A percentile compares a stretch with the other conserved stretches of the same genome.
phyloP scores from a whole-genome alignment of 2,888 invertebrate species.

The Mimachlamys varia region DNA sequence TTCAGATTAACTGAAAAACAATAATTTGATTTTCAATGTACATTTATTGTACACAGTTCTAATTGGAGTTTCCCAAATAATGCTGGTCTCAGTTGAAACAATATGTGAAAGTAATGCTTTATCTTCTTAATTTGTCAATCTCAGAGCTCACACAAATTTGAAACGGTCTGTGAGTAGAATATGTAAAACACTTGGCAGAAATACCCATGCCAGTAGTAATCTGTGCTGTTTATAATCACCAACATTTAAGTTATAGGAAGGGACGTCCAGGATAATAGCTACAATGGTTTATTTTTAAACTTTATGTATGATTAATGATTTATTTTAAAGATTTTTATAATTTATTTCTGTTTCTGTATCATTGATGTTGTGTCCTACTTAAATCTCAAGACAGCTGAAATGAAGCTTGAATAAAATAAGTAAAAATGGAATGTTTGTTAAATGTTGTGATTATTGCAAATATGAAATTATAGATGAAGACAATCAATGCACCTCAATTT shows the following conservation, averaged over 20 bases:
- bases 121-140: background rate
- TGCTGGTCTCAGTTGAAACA: too few species aligned
- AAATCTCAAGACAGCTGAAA: constrained; percentile 31
- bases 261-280: background rate
- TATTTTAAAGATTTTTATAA: constrained; percentile 17
- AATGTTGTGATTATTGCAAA: background rate
- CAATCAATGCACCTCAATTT: background rate
- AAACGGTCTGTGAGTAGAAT: too few species aligned
- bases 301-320: background rate
- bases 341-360: constrained; percentile 21
- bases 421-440: background rate
- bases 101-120: background rate
- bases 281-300: background rate
- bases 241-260: background rate
- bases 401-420: constrained; percentile 28
- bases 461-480: background rate
- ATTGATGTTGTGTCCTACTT: constrained; percentile 34
- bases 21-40: background rate
- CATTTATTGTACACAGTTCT: too few species aligned
- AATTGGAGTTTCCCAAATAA: too few species aligned
- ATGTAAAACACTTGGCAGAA: too few species aligned
- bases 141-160: too few species aligned
- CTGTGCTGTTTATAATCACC: background rate
- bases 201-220: too few species aligned
- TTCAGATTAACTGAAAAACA: background rate